A percentile compares a stretch with the other conserved stretches of the same genome.
Evolutionary conservation across 2,888 invertebrate genomes (phyloP).

Genomic region (Apocheima hispidaria): DNA sequence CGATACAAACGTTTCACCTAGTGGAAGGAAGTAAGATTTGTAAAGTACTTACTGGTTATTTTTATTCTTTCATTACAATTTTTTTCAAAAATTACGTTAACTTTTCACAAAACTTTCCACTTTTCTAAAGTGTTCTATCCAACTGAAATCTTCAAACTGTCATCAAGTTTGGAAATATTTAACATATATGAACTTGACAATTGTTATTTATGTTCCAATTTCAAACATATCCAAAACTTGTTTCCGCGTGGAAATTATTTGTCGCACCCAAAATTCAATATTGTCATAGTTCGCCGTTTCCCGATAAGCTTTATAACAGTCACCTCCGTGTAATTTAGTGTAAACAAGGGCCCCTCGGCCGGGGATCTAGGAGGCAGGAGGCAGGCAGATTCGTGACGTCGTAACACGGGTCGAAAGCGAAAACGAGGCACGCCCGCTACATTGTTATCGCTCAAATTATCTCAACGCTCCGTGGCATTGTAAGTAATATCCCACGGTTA

Average conservation of each 20-base stretch:
- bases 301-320: constrained; percentile 44
- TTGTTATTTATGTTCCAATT: constrained; percentile 15
- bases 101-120: too few relatives aligned
- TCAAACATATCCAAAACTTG: constrained; percentile 26
- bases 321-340: constrained; percentile 59
- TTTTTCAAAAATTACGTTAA: too few relatives aligned
- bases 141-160: too few relatives aligned
- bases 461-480: constrained; percentile 48
- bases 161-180: neutral
- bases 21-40: too few relatives aligned
- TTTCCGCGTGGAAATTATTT: constrained; percentile 29
- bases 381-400: constrained; percentile 54
- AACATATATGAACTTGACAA: neutral
- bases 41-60: too few relatives aligned
- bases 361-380: constrained; percentile 49
- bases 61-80: too few relatives aligned
- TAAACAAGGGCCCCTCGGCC: constrained; percentile 56
- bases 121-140: too few relatives aligned
- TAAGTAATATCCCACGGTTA: constrained; percentile 46
- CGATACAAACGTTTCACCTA: neutral
- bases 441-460: constrained; percentile 63
- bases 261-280: constrained; percentile 36
- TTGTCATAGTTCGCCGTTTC: constrained; percentile 33
- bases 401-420: constrained; percentile 61
- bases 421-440: constrained; percentile 57